Base-by-base conservation (phyloP, 1,140 invertebrate genomes). In the Hypsibius dujardini region DNA sequence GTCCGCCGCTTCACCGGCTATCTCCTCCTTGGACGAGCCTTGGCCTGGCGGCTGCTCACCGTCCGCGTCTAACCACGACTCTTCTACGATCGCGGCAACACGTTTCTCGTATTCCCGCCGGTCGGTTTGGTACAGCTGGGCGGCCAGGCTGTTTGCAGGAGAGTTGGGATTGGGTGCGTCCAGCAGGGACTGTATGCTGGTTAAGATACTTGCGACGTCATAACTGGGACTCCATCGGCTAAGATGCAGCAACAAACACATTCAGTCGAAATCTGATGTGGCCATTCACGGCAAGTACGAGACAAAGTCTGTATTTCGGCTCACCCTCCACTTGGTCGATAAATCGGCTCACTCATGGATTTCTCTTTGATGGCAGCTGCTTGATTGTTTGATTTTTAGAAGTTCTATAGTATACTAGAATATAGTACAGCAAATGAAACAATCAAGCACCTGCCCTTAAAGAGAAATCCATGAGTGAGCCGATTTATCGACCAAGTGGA, bases 151-250 rank as follows among this genome's bases (percentile, higher is more conserved):
- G 80, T 95, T 95, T 74, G 92, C 92, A 77, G 92, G 92, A 79
- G 90, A 92, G 83, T 95, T 95, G 73, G 92, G 92, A 83, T 95
- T 95, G 73, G 92, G 92, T 83, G 95, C 92, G 86, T 90, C 91
- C 81, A 93, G 84, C 81, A 92, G 84, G 80, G 90, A 92, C 89
- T 92, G 84, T 77, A 88, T 87, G 72, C 86, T 87, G 79, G 95
- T 98, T 82, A 98, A 84, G 79, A 98, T 97, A 75, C 95, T 95
- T 75, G 93, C 95, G 47, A 98, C 95, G 85, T 99, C 95, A 81
- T 98, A 99, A 74, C 95, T 98, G 75, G 95, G 95, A 83, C 92
- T 96, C 95, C 95, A 99, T 83, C 94, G 87, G 81, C 98, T 98
- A 84, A 98, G 92, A 81, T 45, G n/a, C 71, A n/a, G 7, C 7